Conservation (phyloP, 2,888 invertebrate species). For the Dolichopus griseipennis region DNA sequence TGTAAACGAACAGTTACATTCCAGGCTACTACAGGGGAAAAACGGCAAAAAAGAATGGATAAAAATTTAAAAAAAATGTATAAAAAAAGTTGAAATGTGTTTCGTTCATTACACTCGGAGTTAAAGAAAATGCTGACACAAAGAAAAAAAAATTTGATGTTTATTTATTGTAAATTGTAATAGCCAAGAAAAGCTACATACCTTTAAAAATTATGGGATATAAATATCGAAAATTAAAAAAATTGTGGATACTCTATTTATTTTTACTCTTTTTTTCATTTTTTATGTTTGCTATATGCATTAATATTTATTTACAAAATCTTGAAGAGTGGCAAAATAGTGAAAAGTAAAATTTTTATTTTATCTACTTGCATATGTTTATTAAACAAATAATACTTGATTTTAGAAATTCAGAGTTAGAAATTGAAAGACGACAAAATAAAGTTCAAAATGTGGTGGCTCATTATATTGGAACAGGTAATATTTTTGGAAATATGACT, state of each 20-base stretch:
- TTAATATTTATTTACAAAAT: constrained; percentile 40
- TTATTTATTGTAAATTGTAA: too few relatives aligned
- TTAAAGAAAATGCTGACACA: too few relatives aligned
- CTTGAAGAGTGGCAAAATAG: constrained; percentile 26
- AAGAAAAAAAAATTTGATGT: too few relatives aligned
- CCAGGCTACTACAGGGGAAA: too few relatives aligned
- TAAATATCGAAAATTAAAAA: constrained; percentile 33
- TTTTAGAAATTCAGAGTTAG: constrained; percentile 16
- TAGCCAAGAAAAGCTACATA: too few relatives aligned
- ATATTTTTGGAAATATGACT: constrained; percentile 69
- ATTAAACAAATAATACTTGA: neutral
- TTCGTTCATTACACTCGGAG: too few relatives aligned
- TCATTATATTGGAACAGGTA: constrained; percentile 76
- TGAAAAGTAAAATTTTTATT: constrained; percentile 15
- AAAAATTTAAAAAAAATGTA: too few relatives aligned
- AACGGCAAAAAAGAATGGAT: too few relatives aligned
- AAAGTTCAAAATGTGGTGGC: constrained; percentile 61
- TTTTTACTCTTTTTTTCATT: constrained; percentile 42
- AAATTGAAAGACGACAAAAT: constrained; percentile 28
- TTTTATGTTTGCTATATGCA: constrained; percentile 42
- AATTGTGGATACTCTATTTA: constrained; percentile 40
- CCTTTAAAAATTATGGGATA: neutral
- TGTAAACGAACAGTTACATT: too few relatives aligned
- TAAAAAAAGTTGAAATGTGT: too few relatives aligned
- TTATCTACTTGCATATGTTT: neutral